Percentiles rank a stretch among this genome's conserved stretches.
These are phyloP conservation scores for Eupithecia vulgata DNA, from an alignment of 2,888 invertebrate species.

Conservation along the genomic window DNA sequence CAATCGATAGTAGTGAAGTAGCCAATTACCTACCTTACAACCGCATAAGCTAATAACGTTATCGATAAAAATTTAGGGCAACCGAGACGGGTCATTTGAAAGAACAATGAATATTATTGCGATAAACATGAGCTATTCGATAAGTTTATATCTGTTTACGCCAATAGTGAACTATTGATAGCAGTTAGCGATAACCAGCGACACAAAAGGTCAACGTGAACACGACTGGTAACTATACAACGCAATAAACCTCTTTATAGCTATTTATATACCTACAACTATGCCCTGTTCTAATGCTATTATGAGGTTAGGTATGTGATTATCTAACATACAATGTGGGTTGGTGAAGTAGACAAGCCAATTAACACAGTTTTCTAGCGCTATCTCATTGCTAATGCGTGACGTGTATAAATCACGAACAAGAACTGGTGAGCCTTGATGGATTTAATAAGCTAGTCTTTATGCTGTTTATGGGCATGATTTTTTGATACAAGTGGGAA, in stretches of 20 bases:
- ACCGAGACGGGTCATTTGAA: constrained; percentile 53
- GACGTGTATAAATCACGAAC: constrained; percentile 37
- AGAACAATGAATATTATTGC: constrained; percentile 62
- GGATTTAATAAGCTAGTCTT: constrained; percentile 17
- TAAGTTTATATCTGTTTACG: constrained; percentile 57
- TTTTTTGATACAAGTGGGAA: background rate
- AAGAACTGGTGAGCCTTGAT: constrained; percentile 34
- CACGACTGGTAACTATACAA: constrained; percentile 49
- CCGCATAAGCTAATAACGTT: constrained; percentile 39
- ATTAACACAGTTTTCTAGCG: constrained; percentile 54
- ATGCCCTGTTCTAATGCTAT: constrained; percentile 43
- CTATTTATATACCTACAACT: constrained; percentile 47
- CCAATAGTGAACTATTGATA: constrained; percentile 59
- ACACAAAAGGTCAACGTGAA: constrained; percentile 60
- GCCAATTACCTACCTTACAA: constrained; percentile 44
- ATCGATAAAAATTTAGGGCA: constrained; percentile 51
- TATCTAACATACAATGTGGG: constrained; percentile 49
- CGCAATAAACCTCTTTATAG: constrained; percentile 50
- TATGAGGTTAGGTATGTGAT: constrained; percentile 46
- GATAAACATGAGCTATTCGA: constrained; percentile 58
- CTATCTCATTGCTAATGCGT: constrained; percentile 39
- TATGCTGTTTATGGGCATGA: constrained; percentile 19
- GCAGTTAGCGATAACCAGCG: constrained; percentile 56
- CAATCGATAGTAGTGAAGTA: constrained; percentile 20
- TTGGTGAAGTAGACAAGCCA: constrained; percentile 44